Conservation (phyloP, 2,888 invertebrate genomes). For the Hyposoter didymator region DNA sequence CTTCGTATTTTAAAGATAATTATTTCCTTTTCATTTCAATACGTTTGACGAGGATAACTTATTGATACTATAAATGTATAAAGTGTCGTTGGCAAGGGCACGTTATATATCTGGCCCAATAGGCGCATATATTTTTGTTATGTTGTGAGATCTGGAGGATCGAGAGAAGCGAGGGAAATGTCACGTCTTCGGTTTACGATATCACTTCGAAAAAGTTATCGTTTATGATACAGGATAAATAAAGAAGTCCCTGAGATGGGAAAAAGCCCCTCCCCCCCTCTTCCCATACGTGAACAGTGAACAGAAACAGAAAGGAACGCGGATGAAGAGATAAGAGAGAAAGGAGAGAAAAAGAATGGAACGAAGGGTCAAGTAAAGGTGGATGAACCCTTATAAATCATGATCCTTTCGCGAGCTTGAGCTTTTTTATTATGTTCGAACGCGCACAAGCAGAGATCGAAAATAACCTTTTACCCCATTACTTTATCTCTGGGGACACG, state of each 20-base stretch:
- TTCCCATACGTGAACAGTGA: constrained; percentile 3
- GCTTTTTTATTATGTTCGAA: constrained; percentile 41
- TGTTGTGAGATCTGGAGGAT: constrained; percentile 2
- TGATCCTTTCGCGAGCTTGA: constrained; percentile 37
- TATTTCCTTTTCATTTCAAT: not conserved
- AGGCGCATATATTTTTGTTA: not conserved
- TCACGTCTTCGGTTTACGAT: constrained; percentile 38
- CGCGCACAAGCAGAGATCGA: constrained; percentile 1
- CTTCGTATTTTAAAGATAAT: too few species aligned
- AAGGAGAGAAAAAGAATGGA: constrained; percentile 9
- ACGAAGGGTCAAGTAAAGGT: constrained; percentile 8
- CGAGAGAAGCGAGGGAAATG: constrained; percentile 15
- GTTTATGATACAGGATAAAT: constrained; percentile 36
- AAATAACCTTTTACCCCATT: constrained; percentile 48
- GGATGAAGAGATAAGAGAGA: constrained; percentile 17
- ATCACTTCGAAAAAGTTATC: constrained; percentile 32
- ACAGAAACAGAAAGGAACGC: constrained; percentile 40
- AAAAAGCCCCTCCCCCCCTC: not conserved
- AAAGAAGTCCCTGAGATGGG: not conserved
- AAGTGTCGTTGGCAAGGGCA: not conserved
- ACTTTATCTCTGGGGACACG: constrained; percentile 54
- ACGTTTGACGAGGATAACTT: not conserved
- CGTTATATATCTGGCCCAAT: too few species aligned
- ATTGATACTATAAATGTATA: not conserved
- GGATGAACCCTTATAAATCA: constrained; percentile 56